phyloP scores from a whole-genome alignment of 2,113 vertebrate species.

The Ciconia boyciana region DNA sequence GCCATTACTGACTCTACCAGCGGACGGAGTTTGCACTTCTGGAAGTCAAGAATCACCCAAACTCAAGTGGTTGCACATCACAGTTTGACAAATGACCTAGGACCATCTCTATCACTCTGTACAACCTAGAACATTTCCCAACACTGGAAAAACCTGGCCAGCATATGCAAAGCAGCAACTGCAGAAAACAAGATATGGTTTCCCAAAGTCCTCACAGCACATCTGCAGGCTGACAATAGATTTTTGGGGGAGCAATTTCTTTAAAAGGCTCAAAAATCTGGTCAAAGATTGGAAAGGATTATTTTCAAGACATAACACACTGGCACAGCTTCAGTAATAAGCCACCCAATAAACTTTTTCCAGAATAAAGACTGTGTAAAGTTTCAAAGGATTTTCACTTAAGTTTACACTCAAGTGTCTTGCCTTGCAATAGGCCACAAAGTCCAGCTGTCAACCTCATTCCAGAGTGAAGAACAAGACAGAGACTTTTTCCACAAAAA shows the following conservation, averaged over 20 bases:
- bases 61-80: not conserved
- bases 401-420: not conserved
- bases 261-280: not conserved
- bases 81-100: not conserved
- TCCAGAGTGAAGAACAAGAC: not conserved
- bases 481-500: not conserved
- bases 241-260: not conserved
- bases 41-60: not conserved
- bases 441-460: not conserved
- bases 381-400: not conserved
- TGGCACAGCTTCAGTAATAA: not conserved
- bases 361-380: not conserved
- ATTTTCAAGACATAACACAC: not conserved
- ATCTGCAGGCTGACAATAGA: not conserved
- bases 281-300: not conserved
- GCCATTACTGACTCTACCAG: not conserved
- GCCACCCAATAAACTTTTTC: not conserved
- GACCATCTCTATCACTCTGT: not conserved
- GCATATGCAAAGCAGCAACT: not conserved
- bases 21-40: not conserved
- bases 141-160: not conserved
- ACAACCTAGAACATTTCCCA: not conserved
- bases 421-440: not conserved
- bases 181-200: not conserved
- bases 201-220: not conserved